Percentiles rank a stretch among this genome's conserved stretches.
Conservation (phyloP, 2,797 vertebrate genomes). For the Melanotaenia pygmaea region DNA sequence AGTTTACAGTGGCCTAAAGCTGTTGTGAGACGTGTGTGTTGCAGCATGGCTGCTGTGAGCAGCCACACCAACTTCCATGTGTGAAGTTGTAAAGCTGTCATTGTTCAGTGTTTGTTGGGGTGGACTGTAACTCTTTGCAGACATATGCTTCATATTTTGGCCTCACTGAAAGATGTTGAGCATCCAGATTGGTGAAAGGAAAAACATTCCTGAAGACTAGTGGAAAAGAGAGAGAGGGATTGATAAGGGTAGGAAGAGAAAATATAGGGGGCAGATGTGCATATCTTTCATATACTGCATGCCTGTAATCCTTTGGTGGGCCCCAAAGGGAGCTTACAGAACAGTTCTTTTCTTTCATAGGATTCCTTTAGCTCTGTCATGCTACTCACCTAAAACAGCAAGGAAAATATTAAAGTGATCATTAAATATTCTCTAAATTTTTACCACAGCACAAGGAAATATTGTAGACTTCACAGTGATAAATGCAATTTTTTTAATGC, state of each 20-base stretch:
- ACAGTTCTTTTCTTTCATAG: constrained; percentile 6
- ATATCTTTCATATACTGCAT: constrained; percentile 24
- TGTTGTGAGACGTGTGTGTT: constrained; percentile 25
- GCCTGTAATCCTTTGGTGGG: constrained; percentile 46
- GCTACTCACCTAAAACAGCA: neutral
- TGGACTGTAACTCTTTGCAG: constrained; percentile 4
- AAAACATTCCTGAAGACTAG: constrained; percentile 21
- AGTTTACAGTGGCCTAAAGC: neutral
- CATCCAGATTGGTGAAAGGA: constrained; percentile 5
- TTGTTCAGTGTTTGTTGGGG: constrained; percentile 8
- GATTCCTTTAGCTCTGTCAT: constrained; percentile 8
- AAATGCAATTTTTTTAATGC: neutral
- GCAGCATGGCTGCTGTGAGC: constrained; percentile 2
- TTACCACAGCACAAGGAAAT: neutral
- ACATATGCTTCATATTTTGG: constrained; percentile 6
- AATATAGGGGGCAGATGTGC: constrained; percentile 12
- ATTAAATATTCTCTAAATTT: neutral
- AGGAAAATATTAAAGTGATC: neutral
- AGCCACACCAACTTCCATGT: constrained; percentile 6
- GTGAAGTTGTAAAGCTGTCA: constrained; percentile 26
- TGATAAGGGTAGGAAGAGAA: constrained; percentile 9
- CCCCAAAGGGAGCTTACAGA: constrained; percentile 12
- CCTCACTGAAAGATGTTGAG: constrained; percentile 25
- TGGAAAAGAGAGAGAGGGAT: neutral
- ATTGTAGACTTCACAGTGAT: neutral